Percentiles rank a stretch among this genome's conserved stretches.
These are phyloP conservation scores for Dermatophagoides farinae DNA, from an alignment of 1,140 invertebrate species.

Conservation along the genomic window DNA sequence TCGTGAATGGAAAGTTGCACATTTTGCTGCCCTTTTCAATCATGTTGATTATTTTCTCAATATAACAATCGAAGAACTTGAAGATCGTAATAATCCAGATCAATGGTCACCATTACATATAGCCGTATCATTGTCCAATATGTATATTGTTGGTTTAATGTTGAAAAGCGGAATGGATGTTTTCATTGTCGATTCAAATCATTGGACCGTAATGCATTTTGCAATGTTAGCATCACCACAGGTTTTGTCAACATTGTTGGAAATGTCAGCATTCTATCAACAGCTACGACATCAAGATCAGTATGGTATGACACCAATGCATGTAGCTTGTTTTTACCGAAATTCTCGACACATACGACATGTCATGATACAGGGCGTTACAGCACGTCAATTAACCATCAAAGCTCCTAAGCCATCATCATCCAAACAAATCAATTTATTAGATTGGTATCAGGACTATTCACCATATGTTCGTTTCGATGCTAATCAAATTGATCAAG, in stretches of 20 bases:
- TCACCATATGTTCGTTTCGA: background rate
- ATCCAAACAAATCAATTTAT: too few species aligned
- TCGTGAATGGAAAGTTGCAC: background rate
- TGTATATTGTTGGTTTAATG: background rate
- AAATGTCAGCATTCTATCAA: background rate
- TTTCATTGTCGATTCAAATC: background rate
- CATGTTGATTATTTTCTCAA: background rate
- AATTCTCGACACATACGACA: background rate
- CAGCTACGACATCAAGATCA: background rate
- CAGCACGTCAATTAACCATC: background rate
- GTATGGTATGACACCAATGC: background rate
- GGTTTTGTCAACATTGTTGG: background rate
- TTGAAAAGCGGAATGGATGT: background rate
- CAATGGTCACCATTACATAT: background rate
- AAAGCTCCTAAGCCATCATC: background rate
- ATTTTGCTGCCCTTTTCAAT: background rate
- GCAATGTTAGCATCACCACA: background rate
- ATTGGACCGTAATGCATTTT: constrained; percentile 2
- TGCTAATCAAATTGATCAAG: background rate
- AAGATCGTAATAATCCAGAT: background rate
- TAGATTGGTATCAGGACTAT: background rate
- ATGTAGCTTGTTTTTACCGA: background rate
- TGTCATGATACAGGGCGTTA: background rate
- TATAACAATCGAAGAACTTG: background rate
- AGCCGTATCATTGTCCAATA: background rate